Conservation (phyloP, 2,797 vertebrate genomes). For the Alauda arvensis region DNA sequence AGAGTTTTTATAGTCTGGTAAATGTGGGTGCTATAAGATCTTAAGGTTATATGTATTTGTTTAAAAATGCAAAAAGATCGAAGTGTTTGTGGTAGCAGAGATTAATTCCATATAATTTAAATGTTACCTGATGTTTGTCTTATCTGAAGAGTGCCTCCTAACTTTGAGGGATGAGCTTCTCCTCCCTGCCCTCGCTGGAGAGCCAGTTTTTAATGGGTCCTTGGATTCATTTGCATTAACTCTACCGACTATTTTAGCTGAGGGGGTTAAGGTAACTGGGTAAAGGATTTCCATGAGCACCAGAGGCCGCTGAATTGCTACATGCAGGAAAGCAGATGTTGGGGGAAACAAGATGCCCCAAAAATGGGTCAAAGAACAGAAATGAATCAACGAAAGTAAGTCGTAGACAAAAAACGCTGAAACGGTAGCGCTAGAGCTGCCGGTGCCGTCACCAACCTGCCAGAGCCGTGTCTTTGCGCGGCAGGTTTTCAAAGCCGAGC, state of each 20-base stretch:
- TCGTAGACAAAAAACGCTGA: background rate
- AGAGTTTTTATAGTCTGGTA: background rate
- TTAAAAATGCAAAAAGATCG: background rate
- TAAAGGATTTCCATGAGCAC: background rate
- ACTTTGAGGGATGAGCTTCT: background rate
- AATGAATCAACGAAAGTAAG: background rate
- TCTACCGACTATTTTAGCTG: background rate
- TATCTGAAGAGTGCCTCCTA: background rate
- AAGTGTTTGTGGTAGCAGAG: background rate
- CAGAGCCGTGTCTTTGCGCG: fast-evolving
- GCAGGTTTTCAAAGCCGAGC: background rate
- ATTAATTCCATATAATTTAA: background rate
- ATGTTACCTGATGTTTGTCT: background rate
- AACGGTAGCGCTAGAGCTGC: background rate
- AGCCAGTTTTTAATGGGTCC: background rate
- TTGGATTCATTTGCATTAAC: background rate
- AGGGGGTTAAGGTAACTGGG: background rate
- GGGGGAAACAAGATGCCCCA: background rate
- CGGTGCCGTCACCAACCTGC: background rate
- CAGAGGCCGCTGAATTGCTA: background rate
- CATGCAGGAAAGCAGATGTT: background rate
- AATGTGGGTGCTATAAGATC: background rate
- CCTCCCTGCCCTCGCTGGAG: background rate
- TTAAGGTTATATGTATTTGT: fast-evolving
- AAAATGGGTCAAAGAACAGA: background rate